phyloP scores from a whole-genome alignment of 2,113 vertebrate genomes.

The Colaptes auratus region DNA sequence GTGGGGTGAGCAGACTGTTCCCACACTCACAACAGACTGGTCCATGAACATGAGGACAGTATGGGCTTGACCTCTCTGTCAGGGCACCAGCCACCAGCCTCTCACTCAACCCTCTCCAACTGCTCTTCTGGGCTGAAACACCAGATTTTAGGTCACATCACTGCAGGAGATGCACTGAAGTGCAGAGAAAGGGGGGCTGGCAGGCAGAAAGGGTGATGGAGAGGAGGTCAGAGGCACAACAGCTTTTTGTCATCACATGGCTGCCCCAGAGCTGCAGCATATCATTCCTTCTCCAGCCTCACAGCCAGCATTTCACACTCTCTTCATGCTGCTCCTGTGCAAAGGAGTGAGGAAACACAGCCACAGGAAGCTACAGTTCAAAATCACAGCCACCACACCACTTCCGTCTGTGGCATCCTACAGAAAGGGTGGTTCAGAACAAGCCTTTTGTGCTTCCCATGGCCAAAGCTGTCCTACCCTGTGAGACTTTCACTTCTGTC shows the following conservation, averaged over 20 bases:
- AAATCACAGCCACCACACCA: rapidly evolving
- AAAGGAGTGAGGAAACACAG: background rate
- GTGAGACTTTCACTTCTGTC: background rate
- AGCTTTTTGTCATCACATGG: background rate
- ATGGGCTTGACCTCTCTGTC: background rate
- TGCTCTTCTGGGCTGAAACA: background rate
- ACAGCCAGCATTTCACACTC: background rate
- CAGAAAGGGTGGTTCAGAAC: background rate
- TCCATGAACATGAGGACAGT: rapidly evolving
- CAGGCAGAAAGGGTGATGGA: background rate
- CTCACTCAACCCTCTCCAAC: rapidly evolving
- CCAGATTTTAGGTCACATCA: background rate
- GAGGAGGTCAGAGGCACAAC: background rate
- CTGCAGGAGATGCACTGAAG: background rate
- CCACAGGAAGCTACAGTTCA: background rate
- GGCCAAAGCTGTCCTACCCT: background rate
- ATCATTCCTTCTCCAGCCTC: background rate
- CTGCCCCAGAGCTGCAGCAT: background rate
- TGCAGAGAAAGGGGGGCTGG: background rate
- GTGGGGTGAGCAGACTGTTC: background rate
- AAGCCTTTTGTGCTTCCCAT: background rate
- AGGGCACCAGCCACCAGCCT: background rate
- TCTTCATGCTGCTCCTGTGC: background rate
- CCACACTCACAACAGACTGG: background rate
- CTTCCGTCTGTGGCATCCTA: background rate